Evolutionary conservation across 2,113 vertebrate genomes (phyloP), one percentile per base, ranked within the genome.

Genomic region (Scomber colias): DNA sequence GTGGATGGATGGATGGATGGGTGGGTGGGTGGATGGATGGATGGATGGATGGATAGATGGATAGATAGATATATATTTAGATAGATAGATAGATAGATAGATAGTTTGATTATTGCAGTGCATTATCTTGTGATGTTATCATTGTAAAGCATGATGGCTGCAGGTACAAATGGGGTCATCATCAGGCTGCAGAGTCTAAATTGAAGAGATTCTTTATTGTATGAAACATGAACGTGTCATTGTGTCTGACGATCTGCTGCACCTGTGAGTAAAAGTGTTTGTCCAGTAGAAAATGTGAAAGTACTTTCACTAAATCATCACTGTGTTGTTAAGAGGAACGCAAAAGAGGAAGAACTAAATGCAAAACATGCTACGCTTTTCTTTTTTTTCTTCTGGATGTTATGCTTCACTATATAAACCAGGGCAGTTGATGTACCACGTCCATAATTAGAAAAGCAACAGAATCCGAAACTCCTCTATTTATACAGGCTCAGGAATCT

Each of bases 401-500:
- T 40, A 35, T 35, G 27, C 15, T 24, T 48, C 3, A 35, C 40
- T 69, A 11, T 71, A 56, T 46, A 75, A 77, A 57, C 11, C 3
- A 15, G 27, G 24, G 3, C 49, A 66, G 68, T 45, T 45, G 51
- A 68, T 61, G 56, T 7, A 9, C 11, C 51, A 5, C 59, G 30
- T 57, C 71, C 44, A 56, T 66, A 70, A 71, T 68, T 55, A 87
- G 73, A 76, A 68, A 75, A 57, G 40, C 46, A 82, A 75, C 50
- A 56, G 10, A 71, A 79, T 49, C 44, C 65, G 21, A 86, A 69
- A 67, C 62, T 57, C 57, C 77, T 72, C 67, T 82, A 84, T 88
- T 87, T 78, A 79, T 89, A 75, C 49, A 24, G 30, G 53, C 49
- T 27, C 10, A 17, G 66, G 62, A 76, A 81, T 85, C 60, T 72